Evolutionary conservation across 2,888 invertebrate genomes (phyloP).

Genomic region (Cyaniris semiargus): DNA sequence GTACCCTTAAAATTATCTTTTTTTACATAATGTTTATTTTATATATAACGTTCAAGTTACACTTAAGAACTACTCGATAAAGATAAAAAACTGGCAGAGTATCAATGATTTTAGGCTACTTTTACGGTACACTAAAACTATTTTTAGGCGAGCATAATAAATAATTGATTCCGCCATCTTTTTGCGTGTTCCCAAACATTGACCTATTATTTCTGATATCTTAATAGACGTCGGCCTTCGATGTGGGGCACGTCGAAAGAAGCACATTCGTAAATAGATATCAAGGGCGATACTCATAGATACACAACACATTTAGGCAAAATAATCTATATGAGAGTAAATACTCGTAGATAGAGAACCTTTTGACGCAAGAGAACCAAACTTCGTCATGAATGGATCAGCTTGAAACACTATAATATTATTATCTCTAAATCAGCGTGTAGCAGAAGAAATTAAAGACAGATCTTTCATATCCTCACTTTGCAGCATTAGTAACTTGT

Average conservation of each 20-base stretch:
- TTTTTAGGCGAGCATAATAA: neutral
- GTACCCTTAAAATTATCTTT: no score
- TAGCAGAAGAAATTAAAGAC: no score
- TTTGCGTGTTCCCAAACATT: neutral
- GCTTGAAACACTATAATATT: no score
- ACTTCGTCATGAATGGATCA: no score
- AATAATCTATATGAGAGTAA: neutral
- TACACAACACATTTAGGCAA: conserved; percentile 40
- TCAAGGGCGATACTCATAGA: conserved; percentile 43
- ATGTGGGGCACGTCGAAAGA: neutral
- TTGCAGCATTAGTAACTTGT: no score
- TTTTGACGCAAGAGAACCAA: neutral
- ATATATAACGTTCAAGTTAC: no score
- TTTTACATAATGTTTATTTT: no score
- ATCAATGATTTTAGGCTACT: neutral
- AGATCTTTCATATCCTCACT: no score
- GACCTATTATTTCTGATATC: conserved; percentile 24
- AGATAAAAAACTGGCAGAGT: neutral
- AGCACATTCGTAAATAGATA: conserved; percentile 21
- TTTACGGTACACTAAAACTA: neutral
- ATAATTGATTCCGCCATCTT: neutral
- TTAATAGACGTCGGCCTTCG: conserved; percentile 18
- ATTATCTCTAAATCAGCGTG: no score
- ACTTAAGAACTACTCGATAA: no score
- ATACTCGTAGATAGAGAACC: neutral